Evolutionary conservation across 2,113 vertebrate species (phyloP), one percentile per base, ranked within the genome.

Genomic region (Accipiter cooperii): DNA sequence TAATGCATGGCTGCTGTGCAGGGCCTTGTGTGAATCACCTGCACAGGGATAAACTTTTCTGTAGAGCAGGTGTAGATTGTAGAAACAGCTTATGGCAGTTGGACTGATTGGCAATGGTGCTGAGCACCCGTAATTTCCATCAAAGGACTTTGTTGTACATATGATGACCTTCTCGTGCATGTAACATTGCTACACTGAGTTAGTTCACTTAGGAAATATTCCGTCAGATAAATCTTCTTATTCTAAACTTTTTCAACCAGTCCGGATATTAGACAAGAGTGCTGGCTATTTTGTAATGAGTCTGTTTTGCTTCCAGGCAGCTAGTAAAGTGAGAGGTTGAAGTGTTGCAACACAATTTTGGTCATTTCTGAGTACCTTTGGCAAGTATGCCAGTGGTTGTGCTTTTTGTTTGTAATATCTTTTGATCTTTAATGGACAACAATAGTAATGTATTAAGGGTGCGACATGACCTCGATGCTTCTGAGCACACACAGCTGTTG

Each of bases 401-500:
- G 76, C 87, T 94, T 97, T 96, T 95, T 85, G 33, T 95, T 95
- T 93, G 66, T 85, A 69, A 47, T 84, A 86, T 80, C 84, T 96
- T 97, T 97, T 98, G 95, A 96, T 97, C 87, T 96, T 97, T 95
- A 83, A 64, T 60, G 60, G 87, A 71, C 83, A 97, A 58, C 86
- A 93, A 87, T 92, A 94, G 38, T 91, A 96, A 88, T 96, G 94
- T 89, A 95, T 93, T 96, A 90, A 77, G 88, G 96, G 76, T 81
- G 70, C 16, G 17, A 64, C 87, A 81, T 94, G 92, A 97, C 81
- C 87, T 97, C 51, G 46, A 55, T 97, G 91, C 87, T 80, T 90
- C 73, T 97, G 92, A 97, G 96, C 85, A 66, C 42, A 38, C 87
- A 79, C 91, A 97, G 90, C 80, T 91, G 73, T 95, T 93, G n/a